Evolutionary conservation across 2,113 vertebrate genomes (phyloP), one percentile per base, ranked within the genome.

Genomic region (Dicaeum eximium): DNA sequence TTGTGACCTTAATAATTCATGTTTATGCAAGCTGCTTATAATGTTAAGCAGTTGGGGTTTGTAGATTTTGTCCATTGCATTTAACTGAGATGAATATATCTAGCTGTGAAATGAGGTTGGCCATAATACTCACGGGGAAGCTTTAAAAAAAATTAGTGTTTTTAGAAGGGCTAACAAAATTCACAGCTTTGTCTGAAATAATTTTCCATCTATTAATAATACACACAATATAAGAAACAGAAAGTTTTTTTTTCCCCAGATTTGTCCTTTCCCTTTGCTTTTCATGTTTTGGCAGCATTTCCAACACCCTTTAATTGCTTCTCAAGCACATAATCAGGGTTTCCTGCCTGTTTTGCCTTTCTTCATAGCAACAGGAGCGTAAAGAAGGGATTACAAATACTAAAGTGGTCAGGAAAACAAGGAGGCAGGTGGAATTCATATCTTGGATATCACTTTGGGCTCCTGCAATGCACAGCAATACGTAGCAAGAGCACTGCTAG

Each of bases 1-100:
- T 93, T 82, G 73, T 95, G 95, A 95, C 95, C 86, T 97, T 95
- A 97, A 96, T 96, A 97, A 96, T 97, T 96, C 74, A 96, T 96
- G 96, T 95, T 95, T 93, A 95, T 95, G 94, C 94, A 96, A 95
- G 65, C 89, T 82, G 82, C 75, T 96, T 96, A 94, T 93, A 84
- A 95, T 81, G 66, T 90, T 95, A 96, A 96, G 80, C 82, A 94
- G 67, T 94, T 86, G 92, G 74, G 87, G 86, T 47, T 62, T 93
- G 85, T 50, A 85, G 90, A 70, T 88, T 95, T 74, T 87, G 54
- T 66, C 84, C 80, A 60, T 25, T 93, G 79, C 66, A 38, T 90
- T 97, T 94, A 92, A 88, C 61, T 37, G 72, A 78, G 88, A 92
- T 86, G 30, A 94, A 86, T 92, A 88, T 19, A 78, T 84, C 69